phyloP scores from a whole-genome alignment of 2,888 invertebrate species.

The Ormyrus labotus region DNA sequence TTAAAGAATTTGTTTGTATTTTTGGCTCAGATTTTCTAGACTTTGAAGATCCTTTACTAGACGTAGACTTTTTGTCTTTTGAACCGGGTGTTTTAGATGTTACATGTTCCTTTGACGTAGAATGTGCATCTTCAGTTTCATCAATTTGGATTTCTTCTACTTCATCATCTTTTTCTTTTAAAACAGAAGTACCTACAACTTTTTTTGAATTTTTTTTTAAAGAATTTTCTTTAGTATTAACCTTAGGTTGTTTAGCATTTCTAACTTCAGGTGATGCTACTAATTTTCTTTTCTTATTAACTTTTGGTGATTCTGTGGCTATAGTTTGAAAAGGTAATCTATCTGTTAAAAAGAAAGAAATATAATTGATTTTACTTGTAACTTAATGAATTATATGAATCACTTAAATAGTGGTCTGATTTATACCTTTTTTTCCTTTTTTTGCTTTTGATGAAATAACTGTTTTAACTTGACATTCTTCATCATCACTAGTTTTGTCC shows the following conservation, averaged over 20 bases:
- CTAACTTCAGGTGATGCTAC: conserved; percentile 62
- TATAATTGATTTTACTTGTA: background rate
- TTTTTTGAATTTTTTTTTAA: conserved; percentile 24
- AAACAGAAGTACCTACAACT: conserved; percentile 20
- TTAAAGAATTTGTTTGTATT: conserved; percentile 58
- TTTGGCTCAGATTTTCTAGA: conserved; percentile 47
- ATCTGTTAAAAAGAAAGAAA: conserved; percentile 61
- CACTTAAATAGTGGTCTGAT: background rate
- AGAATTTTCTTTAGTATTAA: conserved; percentile 64
- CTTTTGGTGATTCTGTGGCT: conserved; percentile 61
- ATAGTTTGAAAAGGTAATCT: conserved; percentile 69
- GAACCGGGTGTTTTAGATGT: conserved; percentile 43
- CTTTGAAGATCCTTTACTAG: conserved; percentile 52
- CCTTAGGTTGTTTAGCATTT: conserved; percentile 66
- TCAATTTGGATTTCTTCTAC: conserved; percentile 28
- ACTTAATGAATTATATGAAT: background rate
- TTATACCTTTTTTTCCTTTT: conserved; percentile 70
- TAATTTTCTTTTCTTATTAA: conserved; percentile 70
- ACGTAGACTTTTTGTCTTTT: conserved; percentile 49
- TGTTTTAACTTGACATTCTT: conserved; percentile 62
- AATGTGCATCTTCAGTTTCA: conserved; percentile 24
- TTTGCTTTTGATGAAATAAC: conserved; percentile 63
- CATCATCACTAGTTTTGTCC: conserved; percentile 63
- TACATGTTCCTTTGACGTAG: conserved; percentile 29
- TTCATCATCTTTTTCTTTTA: conserved; percentile 19